Evolutionary conservation across 2,888 invertebrate genomes (phyloP).

Genomic region (Oligia fasciuncula): DNA sequence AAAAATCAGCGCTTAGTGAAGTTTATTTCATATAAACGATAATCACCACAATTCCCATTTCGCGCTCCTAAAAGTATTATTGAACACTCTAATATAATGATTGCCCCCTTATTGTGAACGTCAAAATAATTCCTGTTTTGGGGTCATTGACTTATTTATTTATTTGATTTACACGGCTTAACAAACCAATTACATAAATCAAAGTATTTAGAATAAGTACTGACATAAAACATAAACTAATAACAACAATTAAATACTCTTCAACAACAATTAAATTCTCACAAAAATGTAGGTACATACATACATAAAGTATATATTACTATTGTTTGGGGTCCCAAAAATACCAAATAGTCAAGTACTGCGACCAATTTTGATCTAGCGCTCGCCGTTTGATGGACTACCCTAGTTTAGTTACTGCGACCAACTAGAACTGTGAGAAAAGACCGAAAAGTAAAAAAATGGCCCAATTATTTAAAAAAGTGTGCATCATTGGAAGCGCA

Average conservation of each 20-base stretch:
- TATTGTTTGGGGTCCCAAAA: background rate
- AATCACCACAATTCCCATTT: background rate
- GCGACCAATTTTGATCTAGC: background rate
- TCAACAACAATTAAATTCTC: too few species aligned
- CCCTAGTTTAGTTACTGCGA: too few species aligned
- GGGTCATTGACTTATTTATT: background rate
- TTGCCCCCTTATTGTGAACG: background rate
- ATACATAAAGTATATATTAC: too few species aligned
- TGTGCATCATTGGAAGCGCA: background rate
- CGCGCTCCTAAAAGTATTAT: background rate
- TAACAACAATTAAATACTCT: too few species aligned
- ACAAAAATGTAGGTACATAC: too few species aligned
- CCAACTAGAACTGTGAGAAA: background rate
- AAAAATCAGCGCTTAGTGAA: too few species aligned
- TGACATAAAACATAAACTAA: too few species aligned
- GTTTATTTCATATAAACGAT: too few species aligned
- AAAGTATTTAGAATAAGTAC: too few species aligned
- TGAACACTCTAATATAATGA: background rate
- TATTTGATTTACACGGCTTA: too few species aligned
- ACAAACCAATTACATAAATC: too few species aligned
- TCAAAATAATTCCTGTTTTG: background rate
- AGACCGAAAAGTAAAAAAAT: background rate
- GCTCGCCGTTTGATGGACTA: background rate
- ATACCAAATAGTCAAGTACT: background rate
- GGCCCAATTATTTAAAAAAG: background rate